Evolutionary conservation across 1,140 invertebrate species (phyloP), one percentile per base, ranked within the genome.

Genomic region (Drosophila fuyamai): DNA sequence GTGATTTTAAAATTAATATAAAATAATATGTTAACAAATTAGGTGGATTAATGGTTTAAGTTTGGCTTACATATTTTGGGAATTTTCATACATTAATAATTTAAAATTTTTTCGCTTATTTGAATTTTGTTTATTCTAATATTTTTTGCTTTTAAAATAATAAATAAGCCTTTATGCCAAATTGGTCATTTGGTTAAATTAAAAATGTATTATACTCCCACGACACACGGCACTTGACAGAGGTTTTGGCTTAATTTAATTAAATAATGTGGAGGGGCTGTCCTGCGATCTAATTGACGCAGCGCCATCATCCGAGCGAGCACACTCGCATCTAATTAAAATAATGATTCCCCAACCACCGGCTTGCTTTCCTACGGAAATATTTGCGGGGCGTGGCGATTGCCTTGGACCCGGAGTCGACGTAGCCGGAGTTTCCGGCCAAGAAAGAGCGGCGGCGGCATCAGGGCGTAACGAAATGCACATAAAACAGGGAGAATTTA

Each of bases 401-500:
- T 53, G 71, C 40, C 48, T 50, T 50, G 35, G 65, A 61, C 40
- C 44, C 38, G 50, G 63, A 51, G 48, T 63, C 41, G 35, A 23
- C 23, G 79, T 51, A 44, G 50, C 47, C 65, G 47, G 56, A 54
- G 65, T 54, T 66, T 78, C 38, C 48, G 67, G 67, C 65, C 76
- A 79, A 79, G 58, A 56, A 70, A 50, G 55, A 48, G 36, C 23
- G 46, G 43, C 56, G 29, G 36, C 72, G 73, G 76, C 60, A 79
- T 62, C 76, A 66, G 70, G 65, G 84, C 84, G 84, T 89, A 77
- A 77, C 84, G 54, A 83, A 88, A 79, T 61, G 72, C 76, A 62
- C 68, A 88, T 88, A 89, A 89, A 89, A 78, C 57, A 78, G 77
- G 50, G 43, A 50, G 70, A 89, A 81, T 81, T 89, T 89, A 89